Evolutionary conservation across 2,113 vertebrate genomes (phyloP).

Genomic region (Felis chaus): DNA sequence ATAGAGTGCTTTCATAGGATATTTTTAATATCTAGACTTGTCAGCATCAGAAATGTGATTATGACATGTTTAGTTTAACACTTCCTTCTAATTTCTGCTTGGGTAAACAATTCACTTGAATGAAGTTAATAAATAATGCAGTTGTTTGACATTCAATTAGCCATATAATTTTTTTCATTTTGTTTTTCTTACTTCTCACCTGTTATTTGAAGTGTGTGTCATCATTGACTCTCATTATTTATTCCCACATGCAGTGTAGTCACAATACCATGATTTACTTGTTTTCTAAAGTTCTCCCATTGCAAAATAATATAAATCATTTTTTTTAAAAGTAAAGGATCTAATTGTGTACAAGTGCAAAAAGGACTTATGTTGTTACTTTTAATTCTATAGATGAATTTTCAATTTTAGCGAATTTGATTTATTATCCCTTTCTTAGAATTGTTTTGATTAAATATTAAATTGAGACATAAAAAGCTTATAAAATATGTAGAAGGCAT

Average conservation of each 20-base stretch:
- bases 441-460: neutral
- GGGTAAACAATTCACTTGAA: conserved; percentile 32
- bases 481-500: neutral
- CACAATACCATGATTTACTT: neutral
- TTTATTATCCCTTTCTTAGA: neutral
- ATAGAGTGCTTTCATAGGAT: neutral
- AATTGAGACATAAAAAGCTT: neutral
- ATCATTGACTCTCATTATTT: neutral
- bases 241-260: neutral
- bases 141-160: conserved; percentile 4
- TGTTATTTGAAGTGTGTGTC: neutral
- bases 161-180: conserved; percentile 11
- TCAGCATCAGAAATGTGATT: neutral
- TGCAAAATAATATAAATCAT: neutral
- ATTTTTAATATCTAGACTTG: neutral
- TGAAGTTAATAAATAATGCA: conserved; percentile 33
- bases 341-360: neutral
- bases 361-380: neutral
- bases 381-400: neutral
- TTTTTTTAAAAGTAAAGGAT: neutral
- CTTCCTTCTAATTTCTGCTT: neutral
- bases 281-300: conserved; percentile 11
- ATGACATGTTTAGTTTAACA: neutral
- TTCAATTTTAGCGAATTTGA: neutral
- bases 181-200: neutral